Evolutionary conservation across 2,888 invertebrate genomes (phyloP).

Genomic region (Amaurobius ferox): DNA sequence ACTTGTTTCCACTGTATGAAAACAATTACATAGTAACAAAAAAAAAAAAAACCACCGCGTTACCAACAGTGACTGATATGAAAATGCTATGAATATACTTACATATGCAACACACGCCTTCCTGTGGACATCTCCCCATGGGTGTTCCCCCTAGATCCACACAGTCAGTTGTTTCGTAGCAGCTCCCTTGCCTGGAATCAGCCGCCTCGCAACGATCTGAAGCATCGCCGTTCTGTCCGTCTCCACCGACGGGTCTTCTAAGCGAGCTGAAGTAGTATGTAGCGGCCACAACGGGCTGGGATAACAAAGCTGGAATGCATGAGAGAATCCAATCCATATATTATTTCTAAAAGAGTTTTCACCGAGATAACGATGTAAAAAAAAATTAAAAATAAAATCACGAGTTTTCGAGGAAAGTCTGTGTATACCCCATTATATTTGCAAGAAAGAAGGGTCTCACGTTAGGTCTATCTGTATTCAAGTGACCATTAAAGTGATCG

Average conservation of each 20-base stretch:
- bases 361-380: neutral
- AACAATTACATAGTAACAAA: too few relatives aligned
- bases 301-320: conserved; percentile 21
- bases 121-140: conserved; percentile 73
- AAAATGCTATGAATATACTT: conserved; percentile 58
- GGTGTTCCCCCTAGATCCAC: conserved; percentile 73
- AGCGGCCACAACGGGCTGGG: conserved; percentile 72
- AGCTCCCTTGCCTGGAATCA: conserved; percentile 72
- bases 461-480: too few relatives aligned
- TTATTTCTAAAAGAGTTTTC: neutral
- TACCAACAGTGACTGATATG: too few relatives aligned
- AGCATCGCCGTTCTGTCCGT: conserved; percentile 10
- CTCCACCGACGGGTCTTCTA: conserved; percentile 32
- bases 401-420: neutral
- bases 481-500: too few relatives aligned
- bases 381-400: neutral
- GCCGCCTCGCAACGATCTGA: conserved; percentile 71
- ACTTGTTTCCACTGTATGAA: too few relatives aligned
- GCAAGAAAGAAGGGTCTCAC: too few relatives aligned
- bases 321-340: too few relatives aligned
- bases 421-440: neutral
- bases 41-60: too few relatives aligned
- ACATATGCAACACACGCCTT: conserved; percentile 74
- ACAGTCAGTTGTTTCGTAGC: conserved; percentile 74
- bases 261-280: conserved; percentile 73